phyloP scores from a whole-genome alignment of 2,113 vertebrate genomes.

The Oryzias celebensis region DNA sequence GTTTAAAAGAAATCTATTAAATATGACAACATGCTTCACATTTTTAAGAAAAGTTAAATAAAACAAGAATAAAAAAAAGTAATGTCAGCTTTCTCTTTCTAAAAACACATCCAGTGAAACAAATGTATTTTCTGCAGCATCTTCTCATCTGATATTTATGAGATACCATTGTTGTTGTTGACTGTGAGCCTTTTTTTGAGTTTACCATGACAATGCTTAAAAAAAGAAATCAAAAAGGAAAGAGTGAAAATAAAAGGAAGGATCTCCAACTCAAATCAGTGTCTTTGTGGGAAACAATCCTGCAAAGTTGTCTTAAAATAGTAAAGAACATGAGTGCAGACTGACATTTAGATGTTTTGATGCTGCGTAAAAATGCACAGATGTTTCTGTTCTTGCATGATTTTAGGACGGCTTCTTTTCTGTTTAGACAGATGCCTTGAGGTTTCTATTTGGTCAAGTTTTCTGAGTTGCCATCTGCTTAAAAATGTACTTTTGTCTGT shows the following conservation, averaged over 20 bases:
- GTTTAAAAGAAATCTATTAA: too few species aligned
- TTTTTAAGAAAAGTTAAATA: too few species aligned
- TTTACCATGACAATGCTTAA: background rate
- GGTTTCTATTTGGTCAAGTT: background rate
- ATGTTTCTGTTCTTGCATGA: constrained; percentile 13
- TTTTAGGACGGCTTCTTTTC: background rate
- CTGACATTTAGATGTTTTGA: background rate
- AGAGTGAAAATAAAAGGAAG: too few species aligned
- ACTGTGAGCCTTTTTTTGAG: background rate
- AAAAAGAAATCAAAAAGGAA: background rate
- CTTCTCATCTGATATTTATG: background rate
- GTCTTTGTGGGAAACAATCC: background rate
- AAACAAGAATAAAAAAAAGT: too few species aligned
- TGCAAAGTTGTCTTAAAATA: background rate
- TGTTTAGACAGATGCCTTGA: background rate
- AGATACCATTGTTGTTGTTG: too few species aligned
- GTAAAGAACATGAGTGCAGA: background rate
- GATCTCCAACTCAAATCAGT: background rate
- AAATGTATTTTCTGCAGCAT: background rate
- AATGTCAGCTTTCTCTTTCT: too few species aligned
- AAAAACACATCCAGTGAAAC: too few species aligned
- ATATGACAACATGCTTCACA: too few species aligned
- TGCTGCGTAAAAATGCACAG: constrained; percentile 11
- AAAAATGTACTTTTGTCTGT: constrained; percentile 7
- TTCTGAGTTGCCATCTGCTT: constrained; percentile 16